A percentile compares a stretch with the other conserved stretches of the same genome.
These are phyloP conservation scores for Pandemis corylana DNA, from an alignment of 2,888 invertebrate genomes.

Conservation along the genomic window DNA sequence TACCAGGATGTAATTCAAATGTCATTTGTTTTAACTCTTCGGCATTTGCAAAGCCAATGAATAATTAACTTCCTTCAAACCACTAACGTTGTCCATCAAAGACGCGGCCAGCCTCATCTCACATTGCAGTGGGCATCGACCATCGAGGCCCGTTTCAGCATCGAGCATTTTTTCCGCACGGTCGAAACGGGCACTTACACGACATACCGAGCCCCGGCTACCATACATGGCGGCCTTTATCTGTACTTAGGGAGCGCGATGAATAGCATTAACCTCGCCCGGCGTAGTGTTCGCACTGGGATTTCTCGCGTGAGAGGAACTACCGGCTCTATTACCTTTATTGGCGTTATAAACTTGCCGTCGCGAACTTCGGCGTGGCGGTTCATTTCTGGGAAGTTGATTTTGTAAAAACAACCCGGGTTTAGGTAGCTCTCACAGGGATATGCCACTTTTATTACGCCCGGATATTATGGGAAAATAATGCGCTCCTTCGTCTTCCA, in stretches of 20 bases:
- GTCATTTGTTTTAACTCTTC: no score
- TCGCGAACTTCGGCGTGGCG: constrained; percentile 41
- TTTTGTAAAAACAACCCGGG: constrained; percentile 29
- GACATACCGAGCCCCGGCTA: constrained; percentile 7
- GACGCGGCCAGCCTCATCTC: background rate
- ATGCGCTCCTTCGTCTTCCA: background rate
- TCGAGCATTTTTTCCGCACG: constrained; percentile 15
- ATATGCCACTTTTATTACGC: background rate
- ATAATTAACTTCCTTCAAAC: background rate
- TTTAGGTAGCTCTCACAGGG: constrained; percentile 6
- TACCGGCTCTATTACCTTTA: constrained; percentile 57
- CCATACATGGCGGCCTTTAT: constrained; percentile 37
- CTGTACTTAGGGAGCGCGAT: constrained; percentile 44
- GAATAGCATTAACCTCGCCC: constrained; percentile 54
- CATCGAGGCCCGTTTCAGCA: constrained; percentile 4
- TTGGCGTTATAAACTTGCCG: constrained; percentile 54
- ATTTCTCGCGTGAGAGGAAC: constrained; percentile 56
- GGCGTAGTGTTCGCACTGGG: constrained; percentile 48
- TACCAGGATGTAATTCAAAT: no score
- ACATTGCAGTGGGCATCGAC: background rate
- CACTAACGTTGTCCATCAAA: background rate
- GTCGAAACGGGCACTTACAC: constrained; percentile 18
- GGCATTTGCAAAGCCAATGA: background rate
- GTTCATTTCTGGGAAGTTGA: constrained; percentile 36
- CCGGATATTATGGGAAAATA: background rate